Evolutionary conservation across 92 coral and sea anemone genomes (phyloP), one percentile per base, ranked within the genome.

Genomic region (Parazoanthus darwini): DNA sequence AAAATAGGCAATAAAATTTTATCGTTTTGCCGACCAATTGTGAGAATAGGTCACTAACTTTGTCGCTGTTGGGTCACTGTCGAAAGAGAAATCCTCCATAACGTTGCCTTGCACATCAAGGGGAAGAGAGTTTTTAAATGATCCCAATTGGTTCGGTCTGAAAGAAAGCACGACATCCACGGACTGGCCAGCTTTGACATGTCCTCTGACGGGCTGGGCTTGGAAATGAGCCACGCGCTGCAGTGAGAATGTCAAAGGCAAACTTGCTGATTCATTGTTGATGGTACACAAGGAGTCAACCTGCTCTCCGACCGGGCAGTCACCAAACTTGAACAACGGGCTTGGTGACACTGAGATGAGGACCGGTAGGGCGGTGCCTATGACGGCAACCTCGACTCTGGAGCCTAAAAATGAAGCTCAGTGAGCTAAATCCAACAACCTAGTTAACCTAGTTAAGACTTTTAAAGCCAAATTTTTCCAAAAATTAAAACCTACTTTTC

Each of bases 91-190:
- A 73, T 90, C 88, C 79, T 93, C 98, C 6, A 82, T 82, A 42
- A 93, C 82, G 67, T 91, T 89, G 20, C 99, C 99, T 9, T 95
- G 85, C 25, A 97, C 93, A 26, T 92, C 96, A 13, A 97, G 65
- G 8, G 92, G 92, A 25, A 97, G 91, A 42, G 87, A 72, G 6
- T 94, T 93, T 51, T 94, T 95, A 48, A 97, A 97, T 29, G 88
- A 77, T 36, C 99, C 99, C 92, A 97, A 95, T 86, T 97, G 99
- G 86, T 95, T 97, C 3, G 99, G 99, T 70, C 94, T 94, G 86
- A 97, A 97, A 4, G 96, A 89, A 3, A 97, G 79, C 66, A 95
- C 56, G 68, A 97, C 94, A 80, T 97, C 99, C 43, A 92, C 68
- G 11, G 99, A 95, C 79, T 92, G 92, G 11, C 95, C 96, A 43